These are phyloP conservation scores for Sparus aurata DNA, from an alignment of 2,797 vertebrate species.

Conservation along the genomic window DNA sequence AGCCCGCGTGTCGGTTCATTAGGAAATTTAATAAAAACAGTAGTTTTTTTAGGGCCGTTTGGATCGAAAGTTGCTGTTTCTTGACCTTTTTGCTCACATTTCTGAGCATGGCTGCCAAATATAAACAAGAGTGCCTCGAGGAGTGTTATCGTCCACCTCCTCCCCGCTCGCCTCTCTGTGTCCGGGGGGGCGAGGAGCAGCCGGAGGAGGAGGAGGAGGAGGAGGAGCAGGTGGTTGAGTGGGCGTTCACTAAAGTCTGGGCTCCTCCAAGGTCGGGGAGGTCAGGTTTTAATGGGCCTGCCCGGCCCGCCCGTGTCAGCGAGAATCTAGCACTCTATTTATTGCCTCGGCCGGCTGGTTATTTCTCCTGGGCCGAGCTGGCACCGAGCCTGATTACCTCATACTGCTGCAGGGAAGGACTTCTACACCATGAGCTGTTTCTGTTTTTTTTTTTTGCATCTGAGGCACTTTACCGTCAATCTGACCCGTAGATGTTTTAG, in stretches of 20 bases:
- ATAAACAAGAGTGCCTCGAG: conserved; percentile 28
- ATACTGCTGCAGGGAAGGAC: conserved; percentile 44
- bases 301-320: conserved; percentile 63
- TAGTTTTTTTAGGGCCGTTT: no score
- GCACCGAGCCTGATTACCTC: conserved; percentile 63
- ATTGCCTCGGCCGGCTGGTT: conserved; percentile 57
- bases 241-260: conserved; percentile 59
- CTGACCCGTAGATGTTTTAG: neutral
- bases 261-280: conserved; percentile 67
- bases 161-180: conserved; percentile 7
- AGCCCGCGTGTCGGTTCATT: neutral
- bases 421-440: conserved; percentile 6
- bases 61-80: neutral
- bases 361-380: conserved; percentile 62
- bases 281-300: conserved; percentile 75
- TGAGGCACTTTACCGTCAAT: conserved; percentile 11
- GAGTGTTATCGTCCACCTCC: neutral
- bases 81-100: neutral
- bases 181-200: neutral
- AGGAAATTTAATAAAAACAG: neutral
- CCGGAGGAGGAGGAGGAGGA: conserved; percentile 41
- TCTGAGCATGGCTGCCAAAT: neutral
- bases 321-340: conserved; percentile 67
- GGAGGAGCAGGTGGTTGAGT: conserved; percentile 79
- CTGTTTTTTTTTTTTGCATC: neutral